phyloP scores from a whole-genome alignment of 2,888 invertebrate species.

The Gortyna flavago region DNA sequence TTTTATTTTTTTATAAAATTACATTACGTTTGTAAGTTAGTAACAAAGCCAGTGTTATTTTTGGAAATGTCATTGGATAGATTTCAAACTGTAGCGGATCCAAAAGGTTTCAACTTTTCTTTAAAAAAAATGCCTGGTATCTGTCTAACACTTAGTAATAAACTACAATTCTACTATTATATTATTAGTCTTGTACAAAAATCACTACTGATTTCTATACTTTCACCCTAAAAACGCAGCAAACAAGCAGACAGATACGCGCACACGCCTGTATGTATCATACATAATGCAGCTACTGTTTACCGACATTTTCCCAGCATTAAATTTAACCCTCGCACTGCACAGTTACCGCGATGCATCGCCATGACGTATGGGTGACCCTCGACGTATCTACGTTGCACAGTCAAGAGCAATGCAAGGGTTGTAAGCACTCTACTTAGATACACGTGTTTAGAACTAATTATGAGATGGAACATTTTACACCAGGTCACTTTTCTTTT shows the following conservation, averaged over 20 bases:
- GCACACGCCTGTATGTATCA: neutral
- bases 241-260: neutral
- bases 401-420: conserved; percentile 31
- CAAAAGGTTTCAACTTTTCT: neutral
- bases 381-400: conserved; percentile 28
- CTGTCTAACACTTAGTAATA: neutral
- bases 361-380: conserved; percentile 32
- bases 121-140: too few species aligned
- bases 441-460: conserved; percentile 24
- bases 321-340: conserved; percentile 23
- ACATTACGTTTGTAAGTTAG: neutral
- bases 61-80: neutral
- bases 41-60: neutral
- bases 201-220: neutral
- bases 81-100: neutral
- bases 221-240: neutral
- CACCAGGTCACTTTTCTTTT: neutral
- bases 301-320: conserved; percentile 8
- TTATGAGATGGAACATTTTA: neutral
- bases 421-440: neutral
- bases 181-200: too few species aligned
- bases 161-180: neutral
- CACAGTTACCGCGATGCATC: conserved; percentile 22
- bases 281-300: conserved; percentile 16
- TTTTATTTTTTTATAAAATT: neutral